Evolutionary conservation across 1,140 invertebrate species (phyloP).

Genomic region (Saccostrea glomerata): DNA sequence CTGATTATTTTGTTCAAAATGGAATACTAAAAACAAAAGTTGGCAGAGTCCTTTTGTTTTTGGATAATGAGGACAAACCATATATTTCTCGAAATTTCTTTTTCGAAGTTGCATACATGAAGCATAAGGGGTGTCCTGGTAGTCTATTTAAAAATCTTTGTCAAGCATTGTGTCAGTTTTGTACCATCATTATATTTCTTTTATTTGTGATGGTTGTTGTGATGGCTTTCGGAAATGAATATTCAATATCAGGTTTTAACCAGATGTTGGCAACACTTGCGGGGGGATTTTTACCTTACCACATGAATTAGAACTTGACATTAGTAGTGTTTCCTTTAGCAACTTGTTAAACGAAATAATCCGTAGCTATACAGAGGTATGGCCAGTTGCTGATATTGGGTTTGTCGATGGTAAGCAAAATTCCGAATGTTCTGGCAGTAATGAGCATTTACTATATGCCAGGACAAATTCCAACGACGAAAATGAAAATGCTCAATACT

Average conservation of each 20-base stretch:
- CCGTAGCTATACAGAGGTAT: conserved; percentile 59
- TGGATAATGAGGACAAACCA: conserved; percentile 61
- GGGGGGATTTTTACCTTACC: conserved; percentile 65
- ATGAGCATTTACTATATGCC: too few species aligned
- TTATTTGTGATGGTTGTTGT: conserved; percentile 66
- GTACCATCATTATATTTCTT: conserved; percentile 61
- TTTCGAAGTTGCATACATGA: conserved; percentile 56
- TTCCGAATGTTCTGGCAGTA: too few species aligned
- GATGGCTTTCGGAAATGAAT: conserved; percentile 64
- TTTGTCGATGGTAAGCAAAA: background rate
- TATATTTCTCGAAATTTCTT: conserved; percentile 66
- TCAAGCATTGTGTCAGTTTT: conserved; percentile 54
- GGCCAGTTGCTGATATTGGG: conserved; percentile 63
- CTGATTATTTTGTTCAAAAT: conserved; percentile 12
- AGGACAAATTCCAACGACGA: too few species aligned
- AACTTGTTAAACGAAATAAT: conserved; percentile 60
- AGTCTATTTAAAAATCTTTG: conserved; percentile 52
- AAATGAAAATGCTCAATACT: too few species aligned
- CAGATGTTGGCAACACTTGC: conserved; percentile 65
- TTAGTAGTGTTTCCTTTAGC: conserved; percentile 60
- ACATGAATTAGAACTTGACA: conserved; percentile 49
- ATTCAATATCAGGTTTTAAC: conserved; percentile 63
- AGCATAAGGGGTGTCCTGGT: conserved; percentile 63
- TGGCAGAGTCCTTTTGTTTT: conserved; percentile 61
- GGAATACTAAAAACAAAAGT: conserved; percentile 51